Evolutionary conservation across 2,888 invertebrate species (phyloP), one percentile per base, ranked within the genome.

Genomic region (Perizoma flavofasciatum): DNA sequence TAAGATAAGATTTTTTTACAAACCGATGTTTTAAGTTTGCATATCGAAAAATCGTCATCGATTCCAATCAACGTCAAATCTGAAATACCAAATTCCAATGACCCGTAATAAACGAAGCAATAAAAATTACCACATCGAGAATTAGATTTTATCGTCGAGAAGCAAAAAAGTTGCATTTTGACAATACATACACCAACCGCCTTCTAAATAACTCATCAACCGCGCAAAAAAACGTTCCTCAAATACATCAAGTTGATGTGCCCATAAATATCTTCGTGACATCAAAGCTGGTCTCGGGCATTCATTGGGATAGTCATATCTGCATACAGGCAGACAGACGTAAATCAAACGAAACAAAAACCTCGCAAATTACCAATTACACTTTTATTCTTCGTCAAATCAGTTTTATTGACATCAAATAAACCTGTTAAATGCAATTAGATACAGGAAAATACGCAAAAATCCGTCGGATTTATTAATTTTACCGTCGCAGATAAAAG

Each of bases 401-500:
- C 61, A 59, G 50, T 65, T 67, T 69, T 65, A 69, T 64, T 62
- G 59, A 6, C 57, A 47, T 49, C 50, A 47, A 62, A 69, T 67
- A 69, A 68, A 68, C 53, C 60, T 64, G 64, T 65, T n/a, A 63
- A 62, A 56, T 64, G 63, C 67, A 69, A 65, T 67, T 60, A 65
- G 65, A 65, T 59, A 37, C 55, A 54, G 51, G 62, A 43, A 52
- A 53, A 58, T 61, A 63, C 51, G 44, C 48, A 52, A 44, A 55
- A 39, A 60, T 44, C 49, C 55, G 61, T 65, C 61, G 59, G 63
- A 54, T 53, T 37, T 41, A 22, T 22, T 22, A 1, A 57, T 54
- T 61, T 61, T 65, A 67, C 52, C 55, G 63, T 64, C 52, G 59
- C 56, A 41, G 63, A 62, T 68, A 68, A 66, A 35, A 60, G 39